Evolutionary conservation across 2,888 invertebrate species (phyloP), one percentile per base, ranked within the genome.

Genomic region (Girardia tigrina): DNA sequence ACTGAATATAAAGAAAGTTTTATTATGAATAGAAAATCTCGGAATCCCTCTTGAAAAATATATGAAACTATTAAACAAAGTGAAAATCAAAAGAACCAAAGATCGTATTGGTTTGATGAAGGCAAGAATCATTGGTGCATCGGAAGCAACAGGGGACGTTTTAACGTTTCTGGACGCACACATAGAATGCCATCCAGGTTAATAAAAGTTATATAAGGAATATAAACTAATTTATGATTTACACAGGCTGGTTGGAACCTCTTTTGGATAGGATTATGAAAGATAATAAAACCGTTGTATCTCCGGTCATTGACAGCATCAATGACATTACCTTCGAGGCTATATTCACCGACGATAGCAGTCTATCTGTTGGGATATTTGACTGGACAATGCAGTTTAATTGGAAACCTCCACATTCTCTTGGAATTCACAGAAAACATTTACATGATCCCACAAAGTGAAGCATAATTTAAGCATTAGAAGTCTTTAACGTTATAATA

Each of bases 231-330:
- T 36, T 36, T 36, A 12, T n/a, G n/a, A n/a, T n/a, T n/a, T n/a
- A n/a, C n/a, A n/a, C n/a, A 56, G 56, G 56, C 23, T 56, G 56
- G 56, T 16, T 56, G n/a, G 56, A 56, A 56, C 56, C 56, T 6
- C 4, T 56, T n/a, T 56, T 56, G 23, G 4, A 4, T 8, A 56
- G 56, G 23, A 56, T 56, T n/a, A 23, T n/a, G 4, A n/a, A 56
- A 56, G n/a, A 56, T n/a, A 56, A 56, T 56, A 90, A 90, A 79
- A 91, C 92, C 0, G 94, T 98, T 71, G 95, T 94, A 1, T 94
- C 95, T 84, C 97, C 98, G 8, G 94, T 98, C 80, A 97, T 98
- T 80, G 98, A 98, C 85, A 94, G 98, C 77, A 97, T 98, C 81
- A 94, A 93, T 71, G 97, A 98, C 84, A 95, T 97, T 81, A 93